Conservation (phyloP, 2,797 vertebrate genomes). For the Spheniscus humboldti region DNA sequence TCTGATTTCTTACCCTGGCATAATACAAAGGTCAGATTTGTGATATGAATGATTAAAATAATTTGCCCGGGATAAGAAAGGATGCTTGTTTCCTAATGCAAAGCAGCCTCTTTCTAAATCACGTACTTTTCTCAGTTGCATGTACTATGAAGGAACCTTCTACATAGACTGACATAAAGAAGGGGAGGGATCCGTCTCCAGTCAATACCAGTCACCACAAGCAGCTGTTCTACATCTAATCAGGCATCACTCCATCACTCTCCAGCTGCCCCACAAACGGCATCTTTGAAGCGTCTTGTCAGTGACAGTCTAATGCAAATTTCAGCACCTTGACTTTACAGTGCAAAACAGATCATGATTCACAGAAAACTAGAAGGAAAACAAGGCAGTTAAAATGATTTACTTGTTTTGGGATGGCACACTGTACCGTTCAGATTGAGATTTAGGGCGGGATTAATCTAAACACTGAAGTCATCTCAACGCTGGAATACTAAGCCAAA, state of each 20-base stretch:
- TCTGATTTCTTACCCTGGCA: background rate
- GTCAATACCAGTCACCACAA: background rate
- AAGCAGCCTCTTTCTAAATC: background rate
- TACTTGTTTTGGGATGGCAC: background rate
- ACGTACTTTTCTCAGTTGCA: background rate
- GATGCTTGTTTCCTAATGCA: background rate
- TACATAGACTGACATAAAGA: background rate
- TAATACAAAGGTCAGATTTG: background rate
- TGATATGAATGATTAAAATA: background rate
- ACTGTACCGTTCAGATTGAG: background rate
- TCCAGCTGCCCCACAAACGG: background rate
- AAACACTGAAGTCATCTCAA: constrained; percentile 9
- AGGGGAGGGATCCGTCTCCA: background rate
- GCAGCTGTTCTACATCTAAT: background rate
- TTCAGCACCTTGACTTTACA: constrained; percentile 11
- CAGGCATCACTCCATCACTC: background rate
- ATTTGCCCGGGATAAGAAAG: background rate
- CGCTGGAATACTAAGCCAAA: background rate
- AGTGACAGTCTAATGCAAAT: constrained; percentile 16
- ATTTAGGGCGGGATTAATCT: constrained; percentile 35
- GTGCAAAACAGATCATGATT: constrained; percentile 31
- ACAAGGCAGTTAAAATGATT: constrained; percentile 61
- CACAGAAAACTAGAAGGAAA: constrained; percentile 41
- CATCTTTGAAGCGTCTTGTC: background rate
- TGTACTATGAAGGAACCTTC: background rate